These are phyloP conservation scores for Aviceda subcristata DNA, from an alignment of 2,113 vertebrate genomes.

Conservation along the genomic window DNA sequence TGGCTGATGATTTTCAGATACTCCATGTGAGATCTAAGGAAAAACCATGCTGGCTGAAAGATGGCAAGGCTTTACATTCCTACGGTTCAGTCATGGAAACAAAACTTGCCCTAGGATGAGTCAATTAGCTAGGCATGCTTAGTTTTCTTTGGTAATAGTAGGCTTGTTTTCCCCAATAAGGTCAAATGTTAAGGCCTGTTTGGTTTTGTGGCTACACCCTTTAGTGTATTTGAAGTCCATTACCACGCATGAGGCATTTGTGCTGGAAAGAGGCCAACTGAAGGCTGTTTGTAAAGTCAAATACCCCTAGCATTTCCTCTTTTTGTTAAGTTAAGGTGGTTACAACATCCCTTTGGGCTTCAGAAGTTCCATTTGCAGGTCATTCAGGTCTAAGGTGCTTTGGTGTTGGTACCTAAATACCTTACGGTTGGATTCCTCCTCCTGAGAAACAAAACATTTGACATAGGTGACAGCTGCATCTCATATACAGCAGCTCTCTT, in stretches of 20 bases:
- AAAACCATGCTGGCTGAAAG: constrained; percentile 41
- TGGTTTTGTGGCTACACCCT: constrained; percentile 47
- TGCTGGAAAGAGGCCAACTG: not conserved
- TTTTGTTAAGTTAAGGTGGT: not conserved
- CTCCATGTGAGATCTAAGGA: constrained; percentile 31
- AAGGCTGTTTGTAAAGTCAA: not conserved
- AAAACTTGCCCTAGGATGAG: constrained; percentile 69
- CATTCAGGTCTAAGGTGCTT: not conserved
- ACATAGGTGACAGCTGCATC: not conserved
- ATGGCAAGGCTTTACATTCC: constrained; percentile 70
- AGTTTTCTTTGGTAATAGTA: constrained; percentile 72
- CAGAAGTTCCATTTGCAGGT: not conserved
- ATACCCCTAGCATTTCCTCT: not conserved
- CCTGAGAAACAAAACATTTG: not conserved
- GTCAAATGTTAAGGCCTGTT: constrained; percentile 80
- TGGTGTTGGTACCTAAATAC: not conserved
- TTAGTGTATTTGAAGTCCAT: constrained; percentile 56
- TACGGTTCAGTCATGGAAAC: constrained; percentile 66
- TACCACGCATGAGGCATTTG: not conserved
- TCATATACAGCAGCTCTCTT: not conserved
- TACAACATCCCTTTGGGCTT: not conserved
- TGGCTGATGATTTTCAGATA: not conserved
- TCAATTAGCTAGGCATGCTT: constrained; percentile 77
- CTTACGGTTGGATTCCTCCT: not conserved
- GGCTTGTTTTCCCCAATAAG: constrained; percentile 70